Base-by-base conservation (phyloP, 2,113 vertebrate genomes). In the Mionectes macconnelli region DNA sequence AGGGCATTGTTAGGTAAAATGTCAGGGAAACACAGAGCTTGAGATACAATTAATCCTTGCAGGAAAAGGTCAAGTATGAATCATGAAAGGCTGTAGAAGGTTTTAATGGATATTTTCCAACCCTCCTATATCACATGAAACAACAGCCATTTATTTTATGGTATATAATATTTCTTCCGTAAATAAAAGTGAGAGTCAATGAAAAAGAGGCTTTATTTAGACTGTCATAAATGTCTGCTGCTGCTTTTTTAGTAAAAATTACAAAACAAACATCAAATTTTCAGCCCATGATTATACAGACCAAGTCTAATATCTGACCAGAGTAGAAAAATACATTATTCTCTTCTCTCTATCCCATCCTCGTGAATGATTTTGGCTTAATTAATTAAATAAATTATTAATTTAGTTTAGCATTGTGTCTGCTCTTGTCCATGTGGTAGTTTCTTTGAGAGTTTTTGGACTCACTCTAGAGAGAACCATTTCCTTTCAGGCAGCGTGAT, bases 61-160 rank as follows among this genome's bases (percentile, higher is more conserved):
- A 50, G 78, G 73, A 85, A 95, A 94, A 93, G 59, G 92, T 93
- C 93, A 93, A 23, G 13, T 23, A n/a, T 95, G 87, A 94, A 77
- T 92, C 90, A 95, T 28, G 52, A 67, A 33, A 63, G 42, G 20
- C 68, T 83, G 50, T 14, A 59, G 52, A n/a, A n/a, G 39, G 9
- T 81, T 93, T 88, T 90, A 64, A 78, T 19, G 31, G 92, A 15
- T 88, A 25, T 74, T 94, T 96, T 42, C 64, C 42, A 92, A 17
- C 8, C 14, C 14, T 80, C 33, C 63, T 44, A 21, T 31, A 80
- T 62, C 60, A 33, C 35, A 20, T 12, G 31, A 52, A 89, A 80
- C 23, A 91, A 72, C 39, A 88, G 63, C 23, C 39, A n/a, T 86
- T 82, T 78, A 55, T 91, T 94, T 94, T 80, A 59, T n/a, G 52